Evolutionary conservation across 2,797 vertebrate species (phyloP).

Genomic region (Protosalanx chinensis): DNA sequence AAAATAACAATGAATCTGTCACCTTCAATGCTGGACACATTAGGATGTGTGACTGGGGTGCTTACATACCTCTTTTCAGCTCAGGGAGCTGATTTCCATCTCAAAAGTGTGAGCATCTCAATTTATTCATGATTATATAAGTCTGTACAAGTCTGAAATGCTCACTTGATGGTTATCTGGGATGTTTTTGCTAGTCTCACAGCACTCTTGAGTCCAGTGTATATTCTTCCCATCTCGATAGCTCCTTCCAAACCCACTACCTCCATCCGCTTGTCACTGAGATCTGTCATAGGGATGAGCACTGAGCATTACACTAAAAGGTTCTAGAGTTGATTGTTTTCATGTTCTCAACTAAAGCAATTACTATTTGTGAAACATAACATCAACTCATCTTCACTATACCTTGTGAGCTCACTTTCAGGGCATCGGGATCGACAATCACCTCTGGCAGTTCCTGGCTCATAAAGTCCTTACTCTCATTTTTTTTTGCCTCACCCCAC

Average conservation of each 20-base stretch:
- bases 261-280: slow-evolving; percentile 86
- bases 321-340: neutral
- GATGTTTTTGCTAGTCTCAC: slow-evolving; percentile 90
- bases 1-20: neutral
- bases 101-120: neutral
- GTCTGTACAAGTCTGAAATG: neutral
- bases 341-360: no score
- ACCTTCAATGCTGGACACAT: neutral
- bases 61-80: neutral
- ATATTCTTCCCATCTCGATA: slow-evolving; percentile 94
- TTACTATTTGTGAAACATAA: neutral
- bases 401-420: slow-evolving; percentile 91
- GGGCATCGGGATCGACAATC: slow-evolving; percentile 81
- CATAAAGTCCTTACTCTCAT: slow-evolving; percentile 55
- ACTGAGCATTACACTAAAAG: neutral
- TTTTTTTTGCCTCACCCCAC: slow-evolving; percentile 89
- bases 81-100: neutral
- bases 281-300: slow-evolving; percentile 64
- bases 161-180: slow-evolving; percentile 85
- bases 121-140: neutral
- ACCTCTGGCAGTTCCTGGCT: slow-evolving; percentile 74
- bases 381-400: neutral
- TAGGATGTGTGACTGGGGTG: neutral
- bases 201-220: slow-evolving; percentile 88
- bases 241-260: slow-evolving; percentile 89